phyloP scores from a whole-genome alignment of 2,113 vertebrate species.

The Sinosuthora webbiana region DNA sequence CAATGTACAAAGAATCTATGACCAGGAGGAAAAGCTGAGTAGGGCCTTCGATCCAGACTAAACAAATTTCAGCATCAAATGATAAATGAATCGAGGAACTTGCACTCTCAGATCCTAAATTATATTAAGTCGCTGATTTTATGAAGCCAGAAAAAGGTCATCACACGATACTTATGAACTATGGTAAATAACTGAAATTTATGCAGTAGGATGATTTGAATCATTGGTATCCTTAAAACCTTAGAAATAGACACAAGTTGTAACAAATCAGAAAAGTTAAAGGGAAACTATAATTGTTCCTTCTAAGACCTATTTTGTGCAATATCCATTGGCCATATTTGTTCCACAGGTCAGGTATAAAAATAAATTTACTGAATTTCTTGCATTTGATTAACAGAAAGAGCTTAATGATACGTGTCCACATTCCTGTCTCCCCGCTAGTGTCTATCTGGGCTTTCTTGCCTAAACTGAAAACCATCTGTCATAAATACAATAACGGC shows the following conservation, averaged over 20 bases:
- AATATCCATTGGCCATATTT: neutral
- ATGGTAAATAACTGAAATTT: conserved; percentile 51
- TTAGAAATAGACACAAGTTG: neutral
- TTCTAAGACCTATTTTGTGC: neutral
- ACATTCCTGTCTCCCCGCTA: neutral
- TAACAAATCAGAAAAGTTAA: conserved; percentile 30
- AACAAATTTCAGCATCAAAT: conserved; percentile 60
- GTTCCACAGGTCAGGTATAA: neutral
- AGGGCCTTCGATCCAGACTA: conserved; percentile 49
- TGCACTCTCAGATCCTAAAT: conserved; percentile 49
- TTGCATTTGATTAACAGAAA: conserved; percentile 28
- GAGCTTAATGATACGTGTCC: neutral
- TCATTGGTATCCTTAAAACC: neutral
- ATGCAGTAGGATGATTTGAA: conserved; percentile 1
- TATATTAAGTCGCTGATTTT: conserved; percentile 46
- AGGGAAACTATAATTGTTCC: conserved; percentile 34
- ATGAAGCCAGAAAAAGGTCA: conserved; percentile 58
- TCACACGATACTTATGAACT: conserved; percentile 41
- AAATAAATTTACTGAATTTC: neutral
- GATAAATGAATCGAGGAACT: conserved; percentile 48
- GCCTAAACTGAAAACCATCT: conserved; percentile 20
- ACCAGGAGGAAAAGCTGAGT: neutral
- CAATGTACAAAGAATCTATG: neutral
- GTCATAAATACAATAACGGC: neutral
- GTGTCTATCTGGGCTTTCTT: neutral